Percentiles rank a stretch among this genome's conserved stretches.
Evolutionary conservation across 2,888 invertebrate species (phyloP).

Genomic region (Apeira syringaria): DNA sequence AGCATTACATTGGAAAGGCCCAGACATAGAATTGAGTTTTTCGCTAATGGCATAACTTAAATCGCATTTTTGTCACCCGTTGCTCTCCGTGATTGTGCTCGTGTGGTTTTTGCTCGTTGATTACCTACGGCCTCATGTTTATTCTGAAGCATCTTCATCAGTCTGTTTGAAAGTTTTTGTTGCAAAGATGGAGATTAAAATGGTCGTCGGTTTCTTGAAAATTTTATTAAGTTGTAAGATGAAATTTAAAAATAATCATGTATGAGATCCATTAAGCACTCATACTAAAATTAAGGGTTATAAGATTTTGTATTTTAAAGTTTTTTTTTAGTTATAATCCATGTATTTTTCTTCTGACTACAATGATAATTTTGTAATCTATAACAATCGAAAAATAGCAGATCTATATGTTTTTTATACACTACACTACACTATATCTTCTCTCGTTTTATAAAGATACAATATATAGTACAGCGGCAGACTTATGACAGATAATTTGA

Average conservation of each 20-base stretch:
- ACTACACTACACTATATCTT: too few relatives aligned
- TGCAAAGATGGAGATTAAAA: constrained; percentile 34
- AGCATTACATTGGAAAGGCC: constrained; percentile 51
- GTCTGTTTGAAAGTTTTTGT: constrained; percentile 41
- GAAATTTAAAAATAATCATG: background rate
- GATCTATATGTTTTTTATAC: too few relatives aligned
- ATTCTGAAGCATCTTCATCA: constrained; percentile 74
- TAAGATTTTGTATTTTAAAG: too few relatives aligned
- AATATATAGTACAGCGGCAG: too few relatives aligned
- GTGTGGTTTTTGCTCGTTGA: constrained; percentile 55
- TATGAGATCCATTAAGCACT: too few relatives aligned
- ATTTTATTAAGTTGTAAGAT: constrained; percentile 30
- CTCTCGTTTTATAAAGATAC: too few relatives aligned
- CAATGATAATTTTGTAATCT: too few relatives aligned
- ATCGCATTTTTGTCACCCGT: constrained; percentile 81
- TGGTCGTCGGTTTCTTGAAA: constrained; percentile 42
- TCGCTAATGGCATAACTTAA: constrained; percentile 65
- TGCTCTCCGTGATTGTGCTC: constrained; percentile 49
- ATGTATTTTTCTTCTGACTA: too few relatives aligned
- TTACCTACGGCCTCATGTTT: constrained; percentile 59
- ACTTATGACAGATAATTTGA: too few relatives aligned
- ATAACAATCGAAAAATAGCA: too few relatives aligned
- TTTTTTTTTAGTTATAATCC: too few relatives aligned
- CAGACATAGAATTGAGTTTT: constrained; percentile 65
- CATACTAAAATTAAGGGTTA: too few relatives aligned